Percentiles rank a stretch among this genome's conserved stretches.
Conservation (phyloP, 1,140 invertebrate species). For the Drosophila arizonae region DNA sequence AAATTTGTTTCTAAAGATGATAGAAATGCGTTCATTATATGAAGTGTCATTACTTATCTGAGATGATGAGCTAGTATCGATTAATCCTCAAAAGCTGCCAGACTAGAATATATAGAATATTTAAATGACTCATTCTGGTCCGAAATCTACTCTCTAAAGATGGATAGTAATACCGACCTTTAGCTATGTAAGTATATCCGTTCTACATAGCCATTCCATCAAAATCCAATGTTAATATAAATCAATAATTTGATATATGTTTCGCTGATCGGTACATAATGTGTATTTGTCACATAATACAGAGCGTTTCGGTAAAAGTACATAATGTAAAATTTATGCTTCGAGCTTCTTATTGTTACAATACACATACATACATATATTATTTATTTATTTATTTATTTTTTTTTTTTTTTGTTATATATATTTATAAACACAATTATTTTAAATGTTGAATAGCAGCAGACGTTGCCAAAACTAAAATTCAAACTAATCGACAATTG, state of each 20-base stretch:
- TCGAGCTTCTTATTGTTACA: constrained; percentile 74
- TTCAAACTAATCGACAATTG: constrained; percentile 29
- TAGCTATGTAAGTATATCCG: too few relatives aligned
- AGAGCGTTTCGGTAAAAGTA: constrained; percentile 62
- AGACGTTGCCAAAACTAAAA: constrained; percentile 31
- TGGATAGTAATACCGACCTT: too few relatives aligned
- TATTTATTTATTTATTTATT: constrained; percentile 38
- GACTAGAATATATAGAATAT: too few relatives aligned
- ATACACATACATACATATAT: constrained; percentile 57
- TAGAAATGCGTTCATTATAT: too few relatives aligned
- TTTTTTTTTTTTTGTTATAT: constrained; percentile 13
- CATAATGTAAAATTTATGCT: constrained; percentile 65
- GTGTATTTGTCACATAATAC: constrained; percentile 77
- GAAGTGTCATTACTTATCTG: too few relatives aligned
- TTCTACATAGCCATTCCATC: too few relatives aligned
- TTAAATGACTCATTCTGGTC: too few relatives aligned
- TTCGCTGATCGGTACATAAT: constrained; percentile 53
- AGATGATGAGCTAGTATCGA: too few relatives aligned
- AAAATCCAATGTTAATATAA: not conserved
- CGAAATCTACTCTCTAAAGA: too few relatives aligned
- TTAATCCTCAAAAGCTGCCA: too few relatives aligned
- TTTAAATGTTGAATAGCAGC: constrained; percentile 57
- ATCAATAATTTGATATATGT: not conserved
- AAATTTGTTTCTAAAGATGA: too few relatives aligned
- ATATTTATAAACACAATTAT: constrained; percentile 68